Base-by-base conservation (phyloP, 2,113 vertebrate genomes). In the Calypte anna region DNA sequence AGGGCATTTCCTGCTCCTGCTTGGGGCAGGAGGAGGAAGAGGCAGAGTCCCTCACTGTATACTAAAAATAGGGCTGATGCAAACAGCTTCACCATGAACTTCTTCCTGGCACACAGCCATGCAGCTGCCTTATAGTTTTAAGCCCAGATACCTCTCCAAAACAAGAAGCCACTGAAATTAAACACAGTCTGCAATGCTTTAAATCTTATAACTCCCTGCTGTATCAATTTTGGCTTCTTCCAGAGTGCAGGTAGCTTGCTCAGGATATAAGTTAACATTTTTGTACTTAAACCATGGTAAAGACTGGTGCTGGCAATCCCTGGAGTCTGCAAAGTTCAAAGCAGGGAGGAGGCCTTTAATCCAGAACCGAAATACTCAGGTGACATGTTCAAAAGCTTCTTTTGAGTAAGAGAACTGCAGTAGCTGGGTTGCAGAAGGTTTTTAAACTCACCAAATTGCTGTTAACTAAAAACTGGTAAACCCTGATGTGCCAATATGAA, bases 31-130 rank as follows among this genome's bases (percentile, higher is more conserved):
- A 31, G 15, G 46, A 76, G 89, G 74, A 70, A 80, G 72, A 94
- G 44, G 22, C 27, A 83, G 31, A 2, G 66, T 93, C 83, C 76
- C 36, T 9, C 25, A 8, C 43, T 12, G 2, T 13, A 7, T 28
- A 28, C 84, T 95, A 96, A 94, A 97, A 96, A 96, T 96, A 97
- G 75, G 83, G 83, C 53, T 62, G 81, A 51, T 78, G 58, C 72
- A 82, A 90, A 85, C 70, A 88, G 63, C 90, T 95, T 66, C 46
- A 73, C 66, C 38, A 46, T 89, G 88, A 93, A 91, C 90, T 88
- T 93, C 94, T 78, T 87, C 76, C 75, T 96, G 89, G 88, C 89
- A 2, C 13, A 58, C 51, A 67, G 94, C 91, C 85, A 75, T 21
- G 62, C 86, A 80, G 91, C 93, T 96, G 94, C 92, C 75, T 6